phyloP scores from a whole-genome alignment of 2,888 invertebrate genomes.

The Bembecia ichneumoniformis region DNA sequence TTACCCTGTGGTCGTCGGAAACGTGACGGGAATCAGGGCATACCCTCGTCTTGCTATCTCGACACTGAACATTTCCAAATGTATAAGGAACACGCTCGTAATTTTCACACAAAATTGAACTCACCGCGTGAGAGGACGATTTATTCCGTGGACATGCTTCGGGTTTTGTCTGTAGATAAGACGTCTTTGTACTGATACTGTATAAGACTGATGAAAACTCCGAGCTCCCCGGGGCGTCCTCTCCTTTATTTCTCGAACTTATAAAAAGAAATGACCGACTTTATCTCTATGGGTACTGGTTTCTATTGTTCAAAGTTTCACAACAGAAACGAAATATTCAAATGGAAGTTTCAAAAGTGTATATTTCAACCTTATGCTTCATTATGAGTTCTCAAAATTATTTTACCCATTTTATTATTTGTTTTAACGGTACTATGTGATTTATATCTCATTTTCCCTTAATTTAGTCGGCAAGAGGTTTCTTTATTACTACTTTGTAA shows the following conservation, averaged over 20 bases:
- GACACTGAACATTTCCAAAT: slow-evolving; percentile 23
- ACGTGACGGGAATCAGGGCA: slow-evolving; percentile 48
- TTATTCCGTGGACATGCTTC: slow-evolving; percentile 48
- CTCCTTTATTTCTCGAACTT: slow-evolving; percentile 48
- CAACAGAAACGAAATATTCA: slow-evolving; percentile 17
- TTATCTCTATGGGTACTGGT: slow-evolving; percentile 39
- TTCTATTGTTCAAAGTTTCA: slow-evolving; percentile 36
- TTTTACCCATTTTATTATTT: no score
- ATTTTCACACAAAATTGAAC: slow-evolving; percentile 59
- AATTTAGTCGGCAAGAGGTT: no score
- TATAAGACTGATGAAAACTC: slow-evolving; percentile 38
- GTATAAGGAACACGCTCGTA: slow-evolving; percentile 34
- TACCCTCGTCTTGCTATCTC: slow-evolving; percentile 26
- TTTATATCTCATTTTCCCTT: no score
- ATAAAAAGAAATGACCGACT: slow-evolving; percentile 60
- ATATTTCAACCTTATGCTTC: no score
- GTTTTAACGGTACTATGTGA: no score
- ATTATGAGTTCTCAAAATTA: no score
- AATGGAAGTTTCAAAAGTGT: slow-evolving; percentile 8
- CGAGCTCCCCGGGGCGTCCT: slow-evolving; percentile 33
- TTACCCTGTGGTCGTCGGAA: slow-evolving; percentile 31
- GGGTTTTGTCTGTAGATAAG: slow-evolving; percentile 39
- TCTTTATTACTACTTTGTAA: no score
- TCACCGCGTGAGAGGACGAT: slow-evolving; percentile 41
- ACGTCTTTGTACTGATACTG: slow-evolving; percentile 31